Evolutionary conservation across 2,113 vertebrate species (phyloP).

Genomic region (Vidua macroura): DNA sequence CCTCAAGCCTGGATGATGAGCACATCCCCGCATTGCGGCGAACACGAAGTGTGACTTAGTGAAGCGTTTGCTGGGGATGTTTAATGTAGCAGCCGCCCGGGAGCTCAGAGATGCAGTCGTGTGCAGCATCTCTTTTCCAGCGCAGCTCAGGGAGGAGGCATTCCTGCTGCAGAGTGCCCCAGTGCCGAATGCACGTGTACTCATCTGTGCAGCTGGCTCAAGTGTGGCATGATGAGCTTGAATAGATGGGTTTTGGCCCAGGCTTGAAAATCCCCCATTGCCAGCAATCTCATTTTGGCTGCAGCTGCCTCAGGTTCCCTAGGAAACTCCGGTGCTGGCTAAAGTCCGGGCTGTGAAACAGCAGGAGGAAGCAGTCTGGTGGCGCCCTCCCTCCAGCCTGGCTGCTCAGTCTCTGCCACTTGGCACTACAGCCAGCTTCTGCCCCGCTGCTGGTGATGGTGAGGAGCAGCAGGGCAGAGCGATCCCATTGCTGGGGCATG

Average conservation of each 20-base stretch:
- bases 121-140: background rate
- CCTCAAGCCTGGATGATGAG: background rate
- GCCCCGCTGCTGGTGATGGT: accelerated
- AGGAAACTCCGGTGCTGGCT: background rate
- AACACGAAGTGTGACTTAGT: background rate
- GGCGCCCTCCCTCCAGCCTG: background rate
- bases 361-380: background rate
- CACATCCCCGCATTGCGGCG: background rate
- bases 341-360: background rate
- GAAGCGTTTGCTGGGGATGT: background rate
- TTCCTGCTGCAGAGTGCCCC: background rate
- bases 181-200: background rate
- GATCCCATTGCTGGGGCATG: background rate
- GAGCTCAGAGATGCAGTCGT: background rate
- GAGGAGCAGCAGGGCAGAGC: background rate
- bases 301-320: conserved; percentile 3
- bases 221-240: background rate
- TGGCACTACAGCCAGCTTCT: background rate
- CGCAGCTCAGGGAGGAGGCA: background rate
- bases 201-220: background rate
- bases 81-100: background rate
- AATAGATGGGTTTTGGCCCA: background rate
- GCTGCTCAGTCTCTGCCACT: background rate
- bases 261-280: background rate
- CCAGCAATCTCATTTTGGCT: background rate